Evolutionary conservation across 2,888 invertebrate genomes (phyloP).

Genomic region (Erebia palarica): DNA sequence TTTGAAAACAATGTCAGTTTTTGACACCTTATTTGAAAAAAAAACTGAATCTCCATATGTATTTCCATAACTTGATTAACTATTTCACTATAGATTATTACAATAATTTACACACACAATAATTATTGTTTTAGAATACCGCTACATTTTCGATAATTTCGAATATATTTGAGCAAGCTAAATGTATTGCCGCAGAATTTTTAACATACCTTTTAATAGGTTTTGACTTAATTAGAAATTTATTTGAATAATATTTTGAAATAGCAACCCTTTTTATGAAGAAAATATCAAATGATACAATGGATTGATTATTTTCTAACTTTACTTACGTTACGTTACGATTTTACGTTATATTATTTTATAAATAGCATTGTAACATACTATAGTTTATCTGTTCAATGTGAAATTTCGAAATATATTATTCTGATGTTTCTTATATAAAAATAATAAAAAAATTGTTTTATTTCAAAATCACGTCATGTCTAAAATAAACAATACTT

Average conservation of each 20-base stretch:
- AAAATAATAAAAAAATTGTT: slow-evolving; percentile 38
- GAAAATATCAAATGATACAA: slow-evolving; percentile 1
- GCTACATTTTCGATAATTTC: too few relatives aligned
- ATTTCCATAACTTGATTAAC: neutral
- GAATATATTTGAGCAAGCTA: too few relatives aligned
- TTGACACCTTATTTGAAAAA: slow-evolving; percentile 11
- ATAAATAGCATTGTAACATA: slow-evolving; percentile 45
- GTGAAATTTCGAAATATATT: slow-evolving; percentile 79
- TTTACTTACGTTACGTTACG: neutral
- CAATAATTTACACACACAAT: neutral
- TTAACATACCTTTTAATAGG: too few relatives aligned
- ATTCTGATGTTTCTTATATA: slow-evolving; percentile 78
- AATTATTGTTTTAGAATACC: too few relatives aligned
- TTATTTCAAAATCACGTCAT: neutral
- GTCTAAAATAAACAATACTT: neutral
- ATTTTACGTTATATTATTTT: slow-evolving; percentile 31
- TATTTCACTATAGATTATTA: neutral
- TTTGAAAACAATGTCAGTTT: slow-evolving; percentile 19
- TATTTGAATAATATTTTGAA: too few relatives aligned
- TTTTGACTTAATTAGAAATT: too few relatives aligned
- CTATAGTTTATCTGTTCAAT: slow-evolving; percentile 61
- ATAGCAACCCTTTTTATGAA: too few relatives aligned
- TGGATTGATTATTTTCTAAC: neutral
- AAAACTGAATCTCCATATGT: neutral
- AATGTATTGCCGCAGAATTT: too few relatives aligned